A percentile compares a stretch with the other conserved stretches of the same genome.
Conservation (phyloP, 2,113 vertebrate species). For the Scophthalmus maximus region DNA sequence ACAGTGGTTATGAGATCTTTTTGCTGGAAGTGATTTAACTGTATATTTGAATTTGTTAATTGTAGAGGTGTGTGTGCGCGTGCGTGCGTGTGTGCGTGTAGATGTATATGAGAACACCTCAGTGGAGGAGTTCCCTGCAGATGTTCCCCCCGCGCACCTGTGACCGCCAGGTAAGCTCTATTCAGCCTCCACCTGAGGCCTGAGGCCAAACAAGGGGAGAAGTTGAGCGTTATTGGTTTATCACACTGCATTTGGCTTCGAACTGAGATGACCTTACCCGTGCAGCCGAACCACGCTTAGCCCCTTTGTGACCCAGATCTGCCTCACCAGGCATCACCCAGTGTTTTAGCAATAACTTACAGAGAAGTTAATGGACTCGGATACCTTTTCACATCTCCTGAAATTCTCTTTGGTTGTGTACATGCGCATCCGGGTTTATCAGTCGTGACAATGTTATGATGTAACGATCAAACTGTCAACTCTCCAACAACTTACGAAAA, state of each 20-base stretch:
- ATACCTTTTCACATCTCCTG: too few species aligned
- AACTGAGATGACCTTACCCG: conserved; percentile 5
- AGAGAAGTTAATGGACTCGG: background rate
- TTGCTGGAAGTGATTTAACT: conserved; percentile 9
- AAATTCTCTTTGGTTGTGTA: too few species aligned
- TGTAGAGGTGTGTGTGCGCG: background rate
- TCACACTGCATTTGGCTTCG: conserved; percentile 10
- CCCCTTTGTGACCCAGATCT: conserved; percentile 22
- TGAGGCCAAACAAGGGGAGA: conserved; percentile 13
- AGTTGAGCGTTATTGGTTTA: background rate
- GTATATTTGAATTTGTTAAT: background rate
- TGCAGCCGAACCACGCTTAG: conserved; percentile 13
- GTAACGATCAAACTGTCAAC: too few species aligned
- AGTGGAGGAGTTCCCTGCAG: conserved; percentile 21
- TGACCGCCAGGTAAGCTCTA: conserved; percentile 7
- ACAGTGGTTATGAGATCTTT: too few species aligned
- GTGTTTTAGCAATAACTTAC: background rate
- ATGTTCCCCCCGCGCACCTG: conserved; percentile 42
- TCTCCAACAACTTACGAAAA: too few species aligned
- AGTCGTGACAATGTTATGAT: too few species aligned
- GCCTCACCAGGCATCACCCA: conserved; percentile 9
- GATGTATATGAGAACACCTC: conserved; percentile 25
- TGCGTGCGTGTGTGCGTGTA: conserved; percentile 7
- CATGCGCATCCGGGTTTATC: too few species aligned
- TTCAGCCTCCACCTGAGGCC: conserved; percentile 7